Conservation (phyloP, 2,888 invertebrate genomes). For the Noctua janthina region DNA sequence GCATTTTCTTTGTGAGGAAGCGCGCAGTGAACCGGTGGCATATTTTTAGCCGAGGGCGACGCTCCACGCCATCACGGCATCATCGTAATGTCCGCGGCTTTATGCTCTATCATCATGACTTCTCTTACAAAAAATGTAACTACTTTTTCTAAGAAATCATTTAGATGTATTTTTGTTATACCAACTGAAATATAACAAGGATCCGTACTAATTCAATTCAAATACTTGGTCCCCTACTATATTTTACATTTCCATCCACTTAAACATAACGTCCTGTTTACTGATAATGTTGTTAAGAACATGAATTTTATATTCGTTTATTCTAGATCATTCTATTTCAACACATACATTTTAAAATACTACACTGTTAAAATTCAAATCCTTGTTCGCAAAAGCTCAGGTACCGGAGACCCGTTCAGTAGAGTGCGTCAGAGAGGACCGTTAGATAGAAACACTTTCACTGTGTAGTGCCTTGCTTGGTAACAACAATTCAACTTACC, state of each 20-base stretch:
- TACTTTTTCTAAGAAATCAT: constrained; percentile 27
- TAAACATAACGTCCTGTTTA: constrained; percentile 32
- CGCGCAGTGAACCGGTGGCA: constrained; percentile 83
- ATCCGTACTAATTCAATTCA: neutral
- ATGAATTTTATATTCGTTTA: constrained; percentile 47
- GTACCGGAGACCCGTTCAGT: constrained; percentile 39
- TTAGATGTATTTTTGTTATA: constrained; percentile 4
- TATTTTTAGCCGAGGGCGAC: constrained; percentile 89
- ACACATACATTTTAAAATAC: constrained; percentile 35
- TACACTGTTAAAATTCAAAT: constrained; percentile 40
- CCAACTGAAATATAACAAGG: neutral
- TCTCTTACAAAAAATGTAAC: constrained; percentile 53
- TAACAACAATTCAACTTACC: constrained; percentile 25
- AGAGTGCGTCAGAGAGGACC: constrained; percentile 62
- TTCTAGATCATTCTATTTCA: constrained; percentile 37
- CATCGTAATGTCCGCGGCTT: constrained; percentile 60
- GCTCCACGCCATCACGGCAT: constrained; percentile 77
- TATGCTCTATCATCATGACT: constrained; percentile 75
- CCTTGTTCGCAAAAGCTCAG: constrained; percentile 38
- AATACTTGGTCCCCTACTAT: neutral
- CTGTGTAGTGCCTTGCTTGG: constrained; percentile 53
- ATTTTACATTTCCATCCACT: constrained; percentile 32
- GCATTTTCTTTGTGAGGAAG: constrained; percentile 87
- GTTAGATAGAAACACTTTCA: constrained; percentile 72
- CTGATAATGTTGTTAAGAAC: constrained; percentile 20